Base-by-base conservation (phyloP, 1,140 invertebrate species). In the Wiebesia pumilae region DNA sequence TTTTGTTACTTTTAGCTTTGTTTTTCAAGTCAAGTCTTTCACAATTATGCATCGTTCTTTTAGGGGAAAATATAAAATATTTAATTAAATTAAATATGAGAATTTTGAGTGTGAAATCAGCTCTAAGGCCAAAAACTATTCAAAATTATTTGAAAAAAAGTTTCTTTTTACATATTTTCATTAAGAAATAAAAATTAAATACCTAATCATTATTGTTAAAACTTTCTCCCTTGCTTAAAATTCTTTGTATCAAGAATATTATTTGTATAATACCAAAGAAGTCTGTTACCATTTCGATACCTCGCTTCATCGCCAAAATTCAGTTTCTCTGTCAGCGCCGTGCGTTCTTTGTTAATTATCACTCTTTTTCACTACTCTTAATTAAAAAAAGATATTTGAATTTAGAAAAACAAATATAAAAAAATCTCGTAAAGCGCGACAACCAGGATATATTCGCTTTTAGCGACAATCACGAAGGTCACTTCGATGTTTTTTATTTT, bases 201-300 rank as follows among this genome's bases (percentile, higher is more conserved):
- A 77, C 6, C 40, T 58, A 47, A 51, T 81, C 71, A 75, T 84
- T 65, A 83, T 43, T 16, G 78, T 80, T 21, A 35, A 85, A 81
- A 51, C 80, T 30, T 79, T 58, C 47, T 88, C 69, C 83, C 86
- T 83, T 83, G 82, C 85, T 85, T 87, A 88, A 93, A 93, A 92
- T 91, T 91, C 88, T 90, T 93, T 91, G 90, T 94, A 94, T 94
- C 93, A 94, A 94, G 93, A 94, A 94, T 94, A 94, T 93, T 85
- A 87, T 92, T 90, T 92, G 90, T 91, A 86, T 89, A 89, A 88
- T 88, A 69, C 24, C 80, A 84, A 81, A 88, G 33, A 77, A 81
- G 19, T 67, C 35, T 38, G n/a, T 71, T 81, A 62, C 69, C 27
- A 24, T 83, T 75, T 54, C 47, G 67, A 84, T 67, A 87, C 33